phyloP scores from a whole-genome alignment of 1,140 invertebrate species.

The Diprion similis region DNA sequence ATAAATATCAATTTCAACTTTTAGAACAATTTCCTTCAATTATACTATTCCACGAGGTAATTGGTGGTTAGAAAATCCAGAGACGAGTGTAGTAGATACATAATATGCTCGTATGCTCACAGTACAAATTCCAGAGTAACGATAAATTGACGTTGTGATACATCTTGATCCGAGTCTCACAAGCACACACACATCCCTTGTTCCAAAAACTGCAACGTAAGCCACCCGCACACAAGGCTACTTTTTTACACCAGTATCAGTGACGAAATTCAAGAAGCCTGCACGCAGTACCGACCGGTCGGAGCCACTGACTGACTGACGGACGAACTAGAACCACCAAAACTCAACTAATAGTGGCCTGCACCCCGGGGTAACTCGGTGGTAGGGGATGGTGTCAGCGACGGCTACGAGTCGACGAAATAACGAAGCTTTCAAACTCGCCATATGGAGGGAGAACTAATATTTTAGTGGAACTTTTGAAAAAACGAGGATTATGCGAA shows the following conservation, averaged over 20 bases:
- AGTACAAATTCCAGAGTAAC: slow-evolving; percentile 50
- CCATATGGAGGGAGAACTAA: too few species aligned
- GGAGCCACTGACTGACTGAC: background rate
- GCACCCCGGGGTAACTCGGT: slow-evolving; percentile 6
- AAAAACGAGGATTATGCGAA: too few species aligned
- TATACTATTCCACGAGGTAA: too few species aligned
- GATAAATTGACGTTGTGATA: slow-evolving; percentile 54
- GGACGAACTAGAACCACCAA: slow-evolving; percentile 1
- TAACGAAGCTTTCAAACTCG: too few species aligned
- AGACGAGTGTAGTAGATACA: too few species aligned
- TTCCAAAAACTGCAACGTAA: too few species aligned
- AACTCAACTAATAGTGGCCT: slow-evolving; percentile 20
- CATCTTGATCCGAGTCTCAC: slow-evolving; percentile 36
- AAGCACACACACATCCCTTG: background rate
- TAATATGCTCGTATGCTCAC: slow-evolving; percentile 35
- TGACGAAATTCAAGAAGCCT: background rate
- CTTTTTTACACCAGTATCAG: background rate
- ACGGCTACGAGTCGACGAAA: background rate
- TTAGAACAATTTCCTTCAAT: too few species aligned
- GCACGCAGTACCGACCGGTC: background rate
- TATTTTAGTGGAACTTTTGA: too few species aligned
- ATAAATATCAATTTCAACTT: too few species aligned
- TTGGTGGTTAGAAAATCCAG: too few species aligned
- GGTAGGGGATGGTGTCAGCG: background rate
- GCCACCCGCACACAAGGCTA: background rate